phyloP scores from a whole-genome alignment of 2,888 invertebrate species.

The Drosophila antonietae region DNA sequence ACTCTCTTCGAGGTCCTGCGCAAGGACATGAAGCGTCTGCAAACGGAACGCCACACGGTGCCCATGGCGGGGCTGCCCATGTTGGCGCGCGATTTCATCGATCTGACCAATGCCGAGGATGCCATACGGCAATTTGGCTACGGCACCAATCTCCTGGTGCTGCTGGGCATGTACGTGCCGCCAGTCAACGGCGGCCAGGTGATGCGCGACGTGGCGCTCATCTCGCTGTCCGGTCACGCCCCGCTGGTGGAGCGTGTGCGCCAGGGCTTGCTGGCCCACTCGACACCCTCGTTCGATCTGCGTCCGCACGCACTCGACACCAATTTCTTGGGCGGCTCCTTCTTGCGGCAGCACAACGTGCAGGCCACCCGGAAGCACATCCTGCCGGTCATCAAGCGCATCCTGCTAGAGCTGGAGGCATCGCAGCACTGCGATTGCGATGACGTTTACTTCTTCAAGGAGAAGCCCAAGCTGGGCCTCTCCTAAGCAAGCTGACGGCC shows the following conservation, averaged over 20 bases:
- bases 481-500: constrained; percentile 36
- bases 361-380: constrained; percentile 89
- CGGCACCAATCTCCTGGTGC: constrained; percentile 85
- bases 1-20: constrained; percentile 88
- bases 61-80: constrained; percentile 86
- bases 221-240: constrained; percentile 63
- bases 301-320: constrained; percentile 81
- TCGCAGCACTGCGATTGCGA: constrained; percentile 53
- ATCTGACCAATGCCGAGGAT: constrained; percentile 82
- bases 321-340: constrained; percentile 84
- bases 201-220: constrained; percentile 87
- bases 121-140: constrained; percentile 86
- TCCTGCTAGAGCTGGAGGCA: constrained; percentile 74
- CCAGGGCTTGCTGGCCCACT: constrained; percentile 48
- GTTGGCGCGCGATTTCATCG: constrained; percentile 75
- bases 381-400: constrained; percentile 87
- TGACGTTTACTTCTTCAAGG: constrained; percentile 69
- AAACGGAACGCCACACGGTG: constrained; percentile 85
- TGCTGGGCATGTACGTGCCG: constrained; percentile 88
- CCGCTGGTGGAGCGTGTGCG: constrained; percentile 63
- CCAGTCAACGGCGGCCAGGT: constrained; percentile 78
- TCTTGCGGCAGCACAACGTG: constrained; percentile 87
- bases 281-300: constrained; percentile 79
- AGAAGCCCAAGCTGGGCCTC: constrained; percentile 66
- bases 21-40: constrained; percentile 90